These are phyloP conservation scores for Erethizon dorsatum DNA, from an alignment of 2,797 vertebrate genomes.

Conservation along the genomic window DNA sequence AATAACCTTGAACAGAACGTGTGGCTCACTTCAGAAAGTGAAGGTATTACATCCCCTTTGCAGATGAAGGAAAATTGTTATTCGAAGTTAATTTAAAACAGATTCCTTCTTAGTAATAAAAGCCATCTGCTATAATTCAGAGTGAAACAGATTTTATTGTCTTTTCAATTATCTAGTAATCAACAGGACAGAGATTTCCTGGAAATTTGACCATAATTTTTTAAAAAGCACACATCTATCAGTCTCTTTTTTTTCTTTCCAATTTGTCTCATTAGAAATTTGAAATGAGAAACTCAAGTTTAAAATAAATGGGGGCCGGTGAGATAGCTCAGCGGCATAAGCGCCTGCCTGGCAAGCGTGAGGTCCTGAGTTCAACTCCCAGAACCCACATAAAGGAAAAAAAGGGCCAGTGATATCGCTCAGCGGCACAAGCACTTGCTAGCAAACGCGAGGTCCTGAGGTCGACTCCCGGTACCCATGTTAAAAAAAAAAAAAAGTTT, in stretches of 20 bases:
- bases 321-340: no score
- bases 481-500: neutral
- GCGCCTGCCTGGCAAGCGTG: no score
- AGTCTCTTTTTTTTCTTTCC: constrained; percentile 61
- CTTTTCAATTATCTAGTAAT: constrained; percentile 19
- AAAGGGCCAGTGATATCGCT: no score
- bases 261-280: constrained; percentile 45
- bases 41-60: constrained; percentile 68
- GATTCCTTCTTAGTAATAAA: constrained; percentile 51
- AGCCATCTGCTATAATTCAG: constrained; percentile 70
- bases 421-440: no score
- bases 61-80: constrained; percentile 69
- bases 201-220: constrained; percentile 26
- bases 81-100: constrained; percentile 77
- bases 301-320: neutral
- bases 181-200: constrained; percentile 54
- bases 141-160: constrained; percentile 58
- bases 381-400: no score
- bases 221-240: neutral
- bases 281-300: constrained; percentile 45
- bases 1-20: neutral
- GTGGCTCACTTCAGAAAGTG: constrained; percentile 72
- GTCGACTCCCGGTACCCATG: no score
- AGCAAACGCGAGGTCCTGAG: no score
- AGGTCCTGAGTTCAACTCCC: no score